Evolutionary conservation across 2,888 invertebrate genomes (phyloP).

Genomic region (Caenorhabditis zanzibari): DNA sequence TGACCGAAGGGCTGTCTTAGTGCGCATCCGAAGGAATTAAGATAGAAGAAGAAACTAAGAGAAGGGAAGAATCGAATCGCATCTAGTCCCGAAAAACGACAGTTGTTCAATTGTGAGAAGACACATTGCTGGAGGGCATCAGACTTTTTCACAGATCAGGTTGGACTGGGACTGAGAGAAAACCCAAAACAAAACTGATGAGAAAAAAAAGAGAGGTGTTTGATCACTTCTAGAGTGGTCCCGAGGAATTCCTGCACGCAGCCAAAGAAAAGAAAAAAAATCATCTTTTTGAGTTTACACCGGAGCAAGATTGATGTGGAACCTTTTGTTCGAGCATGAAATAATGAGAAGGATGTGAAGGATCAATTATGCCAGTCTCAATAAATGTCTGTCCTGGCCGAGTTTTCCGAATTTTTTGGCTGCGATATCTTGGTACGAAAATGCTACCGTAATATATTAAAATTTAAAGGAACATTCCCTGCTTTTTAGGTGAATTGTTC

Average conservation of each 20-base stretch:
- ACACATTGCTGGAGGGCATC: conserved; percentile 1
- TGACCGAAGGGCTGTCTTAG: conserved; percentile 6
- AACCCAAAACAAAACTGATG: conserved; percentile 29
- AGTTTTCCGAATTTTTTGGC: no score
- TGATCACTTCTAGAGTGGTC: conserved; percentile 36
- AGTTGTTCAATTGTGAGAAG: conserved; percentile 40
- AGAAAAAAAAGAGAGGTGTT: conserved; percentile 26
- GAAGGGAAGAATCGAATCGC: background rate
- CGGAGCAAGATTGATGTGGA: conserved; percentile 3
- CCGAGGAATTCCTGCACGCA: conserved; percentile 21
- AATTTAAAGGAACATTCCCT: no score
- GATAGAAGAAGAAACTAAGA: background rate
- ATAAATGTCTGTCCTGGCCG: no score
- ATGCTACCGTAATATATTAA: no score
- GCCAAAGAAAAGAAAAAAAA: conserved; percentile 23
- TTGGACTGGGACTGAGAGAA: background rate
- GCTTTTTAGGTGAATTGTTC: no score
- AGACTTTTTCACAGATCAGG: conserved; percentile 19
- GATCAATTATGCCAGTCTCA: no score
- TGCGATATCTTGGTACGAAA: no score
- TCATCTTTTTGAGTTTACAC: conserved; percentile 13
- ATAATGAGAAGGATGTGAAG: no score
- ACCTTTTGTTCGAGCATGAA: conserved; percentile 1
- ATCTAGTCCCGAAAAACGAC: conserved; percentile 23
- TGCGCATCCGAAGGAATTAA: conserved; percentile 36